Evolutionary conservation across 1,140 invertebrate species (phyloP).

Genomic region (Drosophila suzukii): DNA sequence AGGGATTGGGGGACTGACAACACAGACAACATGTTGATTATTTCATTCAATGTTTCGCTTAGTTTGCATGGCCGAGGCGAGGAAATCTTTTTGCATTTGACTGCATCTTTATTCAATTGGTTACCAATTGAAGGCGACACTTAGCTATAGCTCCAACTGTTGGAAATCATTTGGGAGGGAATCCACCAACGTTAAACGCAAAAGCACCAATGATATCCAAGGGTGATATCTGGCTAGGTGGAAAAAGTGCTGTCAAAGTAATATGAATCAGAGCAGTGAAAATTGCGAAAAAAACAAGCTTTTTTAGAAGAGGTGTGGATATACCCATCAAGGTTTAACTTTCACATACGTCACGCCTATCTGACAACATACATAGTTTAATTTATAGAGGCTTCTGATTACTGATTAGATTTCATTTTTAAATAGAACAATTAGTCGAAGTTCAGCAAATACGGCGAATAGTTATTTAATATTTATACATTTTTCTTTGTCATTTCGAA

Average conservation of each 20-base stretch:
- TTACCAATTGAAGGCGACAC: constrained; percentile 40
- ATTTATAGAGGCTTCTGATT: neutral
- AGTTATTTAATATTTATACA: neutral
- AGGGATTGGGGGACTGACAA: constrained; percentile 25
- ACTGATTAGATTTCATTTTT: constrained; percentile 9
- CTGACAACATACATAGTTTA: neutral
- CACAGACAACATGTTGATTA: constrained; percentile 46
- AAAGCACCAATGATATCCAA: constrained; percentile 12
- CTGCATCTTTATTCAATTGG: constrained; percentile 52
- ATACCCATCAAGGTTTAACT: neutral
- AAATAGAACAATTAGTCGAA: neutral
- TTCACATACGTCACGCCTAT: neutral
- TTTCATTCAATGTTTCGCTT: constrained; percentile 64
- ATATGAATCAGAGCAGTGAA: constrained; percentile 9
- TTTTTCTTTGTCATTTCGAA: neutral
- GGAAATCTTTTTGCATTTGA: constrained; percentile 28
- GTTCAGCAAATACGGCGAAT: no score
- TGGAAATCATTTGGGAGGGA: neutral
- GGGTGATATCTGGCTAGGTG: constrained; percentile 1
- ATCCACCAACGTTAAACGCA: neutral
- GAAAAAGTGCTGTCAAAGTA: neutral
- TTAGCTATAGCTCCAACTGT: neutral
- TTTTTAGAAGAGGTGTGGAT: constrained; percentile 5
- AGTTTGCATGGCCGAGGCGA: constrained; percentile 46
- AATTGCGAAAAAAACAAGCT: neutral